A percentile compares a stretch with the other conserved stretches of the same genome.
These are phyloP conservation scores for Drosophila parabipectinata DNA, from an alignment of 1,140 invertebrate species.

Conservation along the genomic window DNA sequence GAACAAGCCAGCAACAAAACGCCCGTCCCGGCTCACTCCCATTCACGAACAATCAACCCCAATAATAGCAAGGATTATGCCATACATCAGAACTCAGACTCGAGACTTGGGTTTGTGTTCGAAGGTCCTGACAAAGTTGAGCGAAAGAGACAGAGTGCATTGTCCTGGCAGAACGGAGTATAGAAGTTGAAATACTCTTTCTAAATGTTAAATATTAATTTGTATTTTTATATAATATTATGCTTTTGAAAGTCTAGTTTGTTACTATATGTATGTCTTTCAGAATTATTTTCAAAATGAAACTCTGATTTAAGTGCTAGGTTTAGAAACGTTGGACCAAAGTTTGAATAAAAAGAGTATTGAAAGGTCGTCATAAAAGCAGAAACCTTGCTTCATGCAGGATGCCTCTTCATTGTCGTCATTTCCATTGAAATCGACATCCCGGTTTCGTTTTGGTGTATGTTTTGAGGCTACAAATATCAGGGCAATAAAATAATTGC, in stretches of 20 bases:
- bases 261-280: too few relatives aligned
- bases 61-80: conserved; percentile 77
- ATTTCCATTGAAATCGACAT: conserved; percentile 22
- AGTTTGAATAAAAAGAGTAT: conserved; percentile 13
- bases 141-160: conserved; percentile 58
- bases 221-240: too few relatives aligned
- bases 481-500: conserved; percentile 82
- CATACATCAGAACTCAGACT: conserved; percentile 33
- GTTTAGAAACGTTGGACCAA: too few relatives aligned
- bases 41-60: conserved; percentile 76
- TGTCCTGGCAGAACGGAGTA: conserved; percentile 60
- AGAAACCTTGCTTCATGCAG: not conserved
- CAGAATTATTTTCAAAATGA: too few relatives aligned
- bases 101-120: conserved; percentile 20
- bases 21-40: conserved; percentile 43
- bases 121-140: conserved; percentile 14
- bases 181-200: conserved; percentile 16
- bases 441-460: conserved; percentile 48
- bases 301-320: too few relatives aligned
- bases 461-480: conserved; percentile 81
- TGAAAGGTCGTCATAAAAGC: not conserved
- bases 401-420: conserved; percentile 28
- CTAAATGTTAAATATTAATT: not conserved
- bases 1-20: conserved; percentile 36
- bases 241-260: too few relatives aligned